Conservation (phyloP, 2,113 vertebrate genomes). For the Halcyon malimbica region DNA sequence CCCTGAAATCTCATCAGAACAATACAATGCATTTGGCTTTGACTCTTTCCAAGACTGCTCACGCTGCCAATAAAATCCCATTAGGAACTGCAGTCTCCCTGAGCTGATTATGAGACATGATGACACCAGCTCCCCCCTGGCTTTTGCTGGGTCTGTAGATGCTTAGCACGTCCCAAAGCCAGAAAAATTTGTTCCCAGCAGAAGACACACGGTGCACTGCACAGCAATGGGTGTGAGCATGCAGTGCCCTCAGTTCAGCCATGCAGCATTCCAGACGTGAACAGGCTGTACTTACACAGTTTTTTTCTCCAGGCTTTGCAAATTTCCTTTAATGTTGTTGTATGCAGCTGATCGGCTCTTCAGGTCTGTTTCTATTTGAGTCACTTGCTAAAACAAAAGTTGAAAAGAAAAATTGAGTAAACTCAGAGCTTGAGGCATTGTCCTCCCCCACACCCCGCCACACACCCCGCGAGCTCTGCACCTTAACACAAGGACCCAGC, state of each 20-base stretch:
- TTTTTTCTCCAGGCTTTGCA: slow-evolving; percentile 83
- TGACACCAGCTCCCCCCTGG: neutral
- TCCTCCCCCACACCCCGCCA: neutral
- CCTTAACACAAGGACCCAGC: neutral
- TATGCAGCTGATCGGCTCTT: slow-evolving; percentile 82
- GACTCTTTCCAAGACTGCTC: neutral
- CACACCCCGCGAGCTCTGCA: neutral
- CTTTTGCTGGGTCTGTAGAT: neutral
- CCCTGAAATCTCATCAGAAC: neutral
- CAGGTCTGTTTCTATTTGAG: slow-evolving; percentile 87
- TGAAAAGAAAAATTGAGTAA: neutral
- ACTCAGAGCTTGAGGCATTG: neutral
- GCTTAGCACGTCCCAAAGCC: neutral
- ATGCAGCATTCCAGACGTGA: neutral
- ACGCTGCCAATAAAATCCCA: neutral
- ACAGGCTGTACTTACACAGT: slow-evolving; percentile 78
- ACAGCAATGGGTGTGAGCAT: neutral
- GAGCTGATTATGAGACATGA: neutral
- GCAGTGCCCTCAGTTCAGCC: neutral
- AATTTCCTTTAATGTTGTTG: slow-evolving; percentile 81
- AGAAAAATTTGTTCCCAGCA: neutral
- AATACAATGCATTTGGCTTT: neutral
- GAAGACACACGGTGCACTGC: neutral
- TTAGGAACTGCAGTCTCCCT: neutral
- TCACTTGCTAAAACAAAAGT: slow-evolving; percentile 83